Base-by-base conservation (phyloP, 1,140 invertebrate genomes). In the Papilio machaon region DNA sequence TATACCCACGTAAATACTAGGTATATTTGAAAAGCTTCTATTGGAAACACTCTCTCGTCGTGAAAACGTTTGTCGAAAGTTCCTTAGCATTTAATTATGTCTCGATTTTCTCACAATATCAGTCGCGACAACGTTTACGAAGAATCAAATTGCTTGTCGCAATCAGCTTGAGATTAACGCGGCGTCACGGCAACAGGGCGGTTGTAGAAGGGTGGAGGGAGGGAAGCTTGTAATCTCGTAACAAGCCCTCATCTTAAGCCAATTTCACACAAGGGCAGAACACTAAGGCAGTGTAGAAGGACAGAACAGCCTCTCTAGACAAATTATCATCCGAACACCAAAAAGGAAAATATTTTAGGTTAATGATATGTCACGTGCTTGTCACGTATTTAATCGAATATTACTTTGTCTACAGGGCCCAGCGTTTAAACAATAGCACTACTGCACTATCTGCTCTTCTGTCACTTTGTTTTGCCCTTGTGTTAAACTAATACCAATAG, bases 71-170 rank as follows among this genome's bases (percentile, higher is more conserved):
- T 70, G 30, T 70, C 15, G 23, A 70, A 70, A 70, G 64, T 35
- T 35, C 30, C 64, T 70, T 70, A 70, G 11, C 64, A 70, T 70
- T 70, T 70, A 70, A 70, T 70, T 70, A 70, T 70, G 64, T 70
- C 64, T 35, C 30, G 30, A 70, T 70, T 70, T 70, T 70, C 64
- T 70, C 30, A 70, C 64, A 70, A 35, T 70, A 70, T 35, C 23
- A 70, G 30, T 35, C 64, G 64, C 64, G 64, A 70, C 23, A 70
- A 70, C 23, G 64, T 70, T 70, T 70, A 70, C 19, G 19, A 64
- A 70, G 64, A 70, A 70, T 15, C 64, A 70, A 70, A 70, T 70
- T 70, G 64, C 64, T 70, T 70, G 64, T 70, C 64, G 64, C 64
- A 70, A 70, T 70, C 64, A 38, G 64, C 64, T 70, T 15, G 64